Evolutionary conservation across 1,140 invertebrate species (phyloP).

Genomic region (Lordiphosa clarofinis): DNA sequence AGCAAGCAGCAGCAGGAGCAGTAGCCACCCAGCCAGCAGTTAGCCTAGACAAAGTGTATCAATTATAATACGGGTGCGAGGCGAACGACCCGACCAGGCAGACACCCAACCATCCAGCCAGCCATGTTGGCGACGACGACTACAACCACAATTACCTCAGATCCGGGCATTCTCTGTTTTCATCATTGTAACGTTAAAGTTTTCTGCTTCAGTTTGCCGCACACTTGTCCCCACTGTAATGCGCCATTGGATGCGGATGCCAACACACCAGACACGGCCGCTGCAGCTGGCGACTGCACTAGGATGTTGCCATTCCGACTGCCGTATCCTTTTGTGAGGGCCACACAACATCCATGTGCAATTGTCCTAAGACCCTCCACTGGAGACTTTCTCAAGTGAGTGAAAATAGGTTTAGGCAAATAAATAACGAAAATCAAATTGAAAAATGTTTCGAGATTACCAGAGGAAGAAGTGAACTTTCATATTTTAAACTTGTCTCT

Average conservation of each 20-base stretch:
- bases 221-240: slow-evolving; percentile 86
- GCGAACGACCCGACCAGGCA: slow-evolving; percentile 3
- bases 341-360: slow-evolving; percentile 86
- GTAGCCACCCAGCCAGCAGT: neutral
- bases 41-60: slow-evolving; percentile 64
- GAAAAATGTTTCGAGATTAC: no score
- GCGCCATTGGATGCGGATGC: slow-evolving; percentile 80
- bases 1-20: slow-evolving; percentile 13
- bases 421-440: no score
- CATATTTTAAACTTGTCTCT: neutral
- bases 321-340: slow-evolving; percentile 89
- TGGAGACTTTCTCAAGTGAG: slow-evolving; percentile 90
- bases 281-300: slow-evolving; percentile 9
- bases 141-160: slow-evolving; percentile 80
- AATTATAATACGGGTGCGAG: slow-evolving; percentile 71
- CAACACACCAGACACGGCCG: slow-evolving; percentile 11
- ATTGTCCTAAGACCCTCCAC: slow-evolving; percentile 89
- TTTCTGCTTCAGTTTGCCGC: slow-evolving; percentile 87
- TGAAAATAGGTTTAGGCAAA: slow-evolving; percentile 16
- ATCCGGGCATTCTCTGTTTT: slow-evolving; percentile 90
- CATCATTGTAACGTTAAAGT: slow-evolving; percentile 90
- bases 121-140: slow-evolving; percentile 43
- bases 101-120: slow-evolving; percentile 8
- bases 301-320: slow-evolving; percentile 86
- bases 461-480: no score